phyloP scores from a whole-genome alignment of 2,113 vertebrate species.

The Cyprinodon tularosa region DNA sequence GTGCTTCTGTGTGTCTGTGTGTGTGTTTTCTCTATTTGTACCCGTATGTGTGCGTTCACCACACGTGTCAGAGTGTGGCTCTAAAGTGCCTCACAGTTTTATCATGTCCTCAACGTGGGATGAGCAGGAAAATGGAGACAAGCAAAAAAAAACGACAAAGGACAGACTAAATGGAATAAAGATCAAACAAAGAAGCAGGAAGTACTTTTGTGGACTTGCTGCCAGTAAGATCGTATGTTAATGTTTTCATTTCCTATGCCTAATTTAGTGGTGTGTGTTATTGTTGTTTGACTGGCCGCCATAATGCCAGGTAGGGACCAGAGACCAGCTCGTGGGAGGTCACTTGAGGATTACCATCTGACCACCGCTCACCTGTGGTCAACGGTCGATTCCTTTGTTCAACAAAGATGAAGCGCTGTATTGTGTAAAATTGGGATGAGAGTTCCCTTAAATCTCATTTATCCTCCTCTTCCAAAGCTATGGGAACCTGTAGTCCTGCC shows the following conservation, averaged over 20 bases:
- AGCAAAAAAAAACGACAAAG: slow-evolving; percentile 56
- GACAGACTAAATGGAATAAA: slow-evolving; percentile 20
- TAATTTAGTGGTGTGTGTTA: slow-evolving; percentile 61
- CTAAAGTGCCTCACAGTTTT: slow-evolving; percentile 99
- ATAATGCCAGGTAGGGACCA: slow-evolving; percentile 62
- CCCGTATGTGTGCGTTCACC: slow-evolving; percentile 55
- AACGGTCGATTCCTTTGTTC: slow-evolving; percentile 59
- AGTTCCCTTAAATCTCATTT: slow-evolving; percentile 60
- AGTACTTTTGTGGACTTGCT: slow-evolving; percentile 38
- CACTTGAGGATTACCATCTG: slow-evolving; percentile 52
- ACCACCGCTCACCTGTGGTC: slow-evolving; percentile 46
- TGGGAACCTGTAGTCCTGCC: slow-evolving; percentile 71
- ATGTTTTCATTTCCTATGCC: slow-evolving; percentile 68
- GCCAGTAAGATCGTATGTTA: slow-evolving; percentile 38
- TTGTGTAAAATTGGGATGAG: slow-evolving; percentile 55
- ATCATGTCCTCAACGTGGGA: slow-evolving; percentile 92
- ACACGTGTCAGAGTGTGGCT: slow-evolving; percentile 88
- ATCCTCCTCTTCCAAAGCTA: slow-evolving; percentile 74
- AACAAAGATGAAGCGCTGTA: slow-evolving; percentile 74
- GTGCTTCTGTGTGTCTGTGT: slow-evolving; percentile 55
- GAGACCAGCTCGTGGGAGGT: slow-evolving; percentile 55
- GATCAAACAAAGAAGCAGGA: slow-evolving; percentile 44
- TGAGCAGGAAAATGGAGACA: slow-evolving; percentile 80
- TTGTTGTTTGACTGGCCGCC: slow-evolving; percentile 72
- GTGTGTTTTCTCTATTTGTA: slow-evolving; percentile 67